Base-by-base conservation (phyloP, 2,113 vertebrate species). In the Hystrix brachyura region DNA sequence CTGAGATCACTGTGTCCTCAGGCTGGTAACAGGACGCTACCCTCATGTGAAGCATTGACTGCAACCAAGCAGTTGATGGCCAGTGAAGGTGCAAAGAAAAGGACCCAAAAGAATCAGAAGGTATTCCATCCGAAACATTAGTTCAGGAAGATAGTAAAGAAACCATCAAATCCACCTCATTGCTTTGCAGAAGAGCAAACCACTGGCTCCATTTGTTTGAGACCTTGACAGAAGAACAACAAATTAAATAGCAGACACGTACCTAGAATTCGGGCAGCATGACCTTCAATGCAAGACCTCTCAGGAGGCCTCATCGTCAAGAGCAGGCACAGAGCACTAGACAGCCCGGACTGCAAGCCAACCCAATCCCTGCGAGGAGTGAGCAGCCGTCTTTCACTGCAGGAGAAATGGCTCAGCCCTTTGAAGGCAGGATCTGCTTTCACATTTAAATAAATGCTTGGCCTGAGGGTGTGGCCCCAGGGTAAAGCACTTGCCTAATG, bases 161-260 rank as follows among this genome's bases (percentile, higher is more conserved):
- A 90, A 57, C 79, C 71, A 65, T 74, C 53, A 71, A 46, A 85
- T 46, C 3, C 80, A 11, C 3, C 17, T 90, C 17, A 46, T 27
- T 38, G 38, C 55, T 94, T 93, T 90, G 43, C 48, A 94, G 69
- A 72, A 86, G 29, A 87, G 67, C 6, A 96, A 80, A 80, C 27
- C 67, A 6, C 76, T 8, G 7, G 15, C 43, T 81, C 43, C 27
- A 91, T 71, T 2, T 60, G 18, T 76, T 91, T 38, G 86, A 84
- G 46, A 71, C 15, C 65, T 62, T 62, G 25, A 48, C 11, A 18
- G 64, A 48, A 94, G 71, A 69, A 87, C 5, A 69, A 12, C 34
- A 62, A 85, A 83, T 13, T 65, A 55, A 55, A 6, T 23, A 90
- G 32, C 34, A 69, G 38, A 91, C 78, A 82, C 69, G 1, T 53